Evolutionary conservation across 2,797 vertebrate genomes (phyloP), one percentile per base, ranked within the genome.

Genomic region (Myripristis murdjan): DNA sequence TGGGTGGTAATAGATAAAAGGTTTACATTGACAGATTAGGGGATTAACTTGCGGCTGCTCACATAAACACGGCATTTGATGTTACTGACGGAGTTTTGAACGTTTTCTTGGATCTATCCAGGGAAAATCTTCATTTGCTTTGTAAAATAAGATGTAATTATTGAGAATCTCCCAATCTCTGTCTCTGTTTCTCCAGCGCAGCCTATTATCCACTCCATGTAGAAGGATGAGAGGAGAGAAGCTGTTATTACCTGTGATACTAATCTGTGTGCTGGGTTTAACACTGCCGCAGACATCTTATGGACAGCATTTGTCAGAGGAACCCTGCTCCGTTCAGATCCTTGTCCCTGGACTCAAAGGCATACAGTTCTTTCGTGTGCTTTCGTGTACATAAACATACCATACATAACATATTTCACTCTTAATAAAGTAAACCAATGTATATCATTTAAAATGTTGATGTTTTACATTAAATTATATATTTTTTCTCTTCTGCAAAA

Each of bases 321-420:
- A 99, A 12, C 91, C 97, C 70, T 99, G 98, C 89, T 97, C 97
- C 6, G 93, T 99, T 87, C 98, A 99, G 87, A 97, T 99, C 81
- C 96, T 99, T 16, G 96, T 99, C 70, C 98, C 98, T 0, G 98
- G 98, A 89, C 97, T 99, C 71, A 99, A 99, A 98, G 98, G 98
- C 95, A 96, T 18, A 49, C 10, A 10, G 0, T 37, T 49, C 4
- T 53, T n/a, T n/a, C n/a, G 33, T n/a, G 15, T 46, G 14, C 24
- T 47, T 56, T 3, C 9, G 14, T 15, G n/a, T 58, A 46, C 11
- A 43, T 24, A 56, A 4, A 39, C 33, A 58, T 23, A 56, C 11
- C 8, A 54, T 15, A 39, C 3, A 57, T 26, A 28, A 6, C 10
- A n/a, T n/a, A n/a, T n/a, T n/a, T n/a, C n/a, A n/a, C n/a, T n/a